Evolutionary conservation across 1,140 invertebrate genomes (phyloP).

Genomic region (Sitophilus oryzae): DNA sequence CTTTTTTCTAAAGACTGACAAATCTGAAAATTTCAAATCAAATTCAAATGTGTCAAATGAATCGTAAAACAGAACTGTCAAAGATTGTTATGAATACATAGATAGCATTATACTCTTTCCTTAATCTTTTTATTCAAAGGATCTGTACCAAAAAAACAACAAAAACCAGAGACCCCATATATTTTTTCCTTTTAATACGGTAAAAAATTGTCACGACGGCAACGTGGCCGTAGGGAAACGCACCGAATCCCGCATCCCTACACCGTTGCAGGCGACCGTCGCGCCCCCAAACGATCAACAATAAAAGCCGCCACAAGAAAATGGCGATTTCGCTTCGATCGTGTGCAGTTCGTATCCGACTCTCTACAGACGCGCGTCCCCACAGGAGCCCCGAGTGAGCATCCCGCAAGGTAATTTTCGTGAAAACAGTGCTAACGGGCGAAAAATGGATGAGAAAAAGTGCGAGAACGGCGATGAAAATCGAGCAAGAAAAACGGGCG

Average conservation of each 20-base stretch:
- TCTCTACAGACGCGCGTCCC: slow-evolving; percentile 25
- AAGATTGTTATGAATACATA: no score
- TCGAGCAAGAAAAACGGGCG: slow-evolving; percentile 23
- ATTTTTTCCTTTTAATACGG: background rate
- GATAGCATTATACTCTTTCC: no score
- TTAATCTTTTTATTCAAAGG: no score
- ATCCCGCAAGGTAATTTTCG: slow-evolving; percentile 12
- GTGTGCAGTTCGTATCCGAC: slow-evolving; percentile 35
- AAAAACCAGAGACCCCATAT: no score
- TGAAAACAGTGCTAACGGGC: slow-evolving; percentile 10
- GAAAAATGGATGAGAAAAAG: slow-evolving; percentile 31
- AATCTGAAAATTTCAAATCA: no score
- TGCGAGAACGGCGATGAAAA: slow-evolving; percentile 15
- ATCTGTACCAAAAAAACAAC: no score
- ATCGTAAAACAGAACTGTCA: no score
- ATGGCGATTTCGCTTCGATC: slow-evolving; percentile 39
- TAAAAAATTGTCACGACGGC: background rate
- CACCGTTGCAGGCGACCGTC: slow-evolving; percentile 4
- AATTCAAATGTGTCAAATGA: no score
- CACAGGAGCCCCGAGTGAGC: slow-evolving; percentile 32
- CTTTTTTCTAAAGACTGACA: no score
- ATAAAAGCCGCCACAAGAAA: slow-evolving; percentile 28
- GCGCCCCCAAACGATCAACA: slow-evolving; percentile 22
- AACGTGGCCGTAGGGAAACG: slow-evolving; percentile 19
- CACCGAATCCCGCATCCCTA: slow-evolving; percentile 7